Evolutionary conservation across 2,113 vertebrate species (phyloP).

Genomic region (Holacanthus passer): DNA sequence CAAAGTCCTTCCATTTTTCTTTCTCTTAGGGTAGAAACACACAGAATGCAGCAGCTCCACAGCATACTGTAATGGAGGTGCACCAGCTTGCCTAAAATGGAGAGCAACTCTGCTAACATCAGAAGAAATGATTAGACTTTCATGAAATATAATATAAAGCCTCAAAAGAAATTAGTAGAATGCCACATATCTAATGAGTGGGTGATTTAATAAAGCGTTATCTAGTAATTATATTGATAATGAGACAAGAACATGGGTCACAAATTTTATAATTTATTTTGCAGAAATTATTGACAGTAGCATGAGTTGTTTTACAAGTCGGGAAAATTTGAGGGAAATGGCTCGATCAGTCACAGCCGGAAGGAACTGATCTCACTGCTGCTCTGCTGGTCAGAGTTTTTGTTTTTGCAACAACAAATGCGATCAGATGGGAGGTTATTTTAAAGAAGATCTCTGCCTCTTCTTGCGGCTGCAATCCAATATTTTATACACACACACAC

Average conservation of each 20-base stretch:
- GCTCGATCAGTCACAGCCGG: no score
- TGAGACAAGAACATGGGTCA: background rate
- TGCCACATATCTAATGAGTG: background rate
- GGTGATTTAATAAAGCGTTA: background rate
- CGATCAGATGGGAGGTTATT: background rate
- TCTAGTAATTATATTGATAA: background rate
- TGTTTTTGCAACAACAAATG: background rate
- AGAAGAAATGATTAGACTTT: background rate
- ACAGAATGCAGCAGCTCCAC: background rate
- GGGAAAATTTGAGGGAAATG: no score
- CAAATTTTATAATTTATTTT: background rate
- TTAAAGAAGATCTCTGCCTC: background rate
- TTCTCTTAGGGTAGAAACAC: background rate
- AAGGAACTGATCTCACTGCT: background rate
- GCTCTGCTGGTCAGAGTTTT: no score
- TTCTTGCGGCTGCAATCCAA: background rate
- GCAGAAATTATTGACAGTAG: background rate
- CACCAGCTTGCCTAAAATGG: background rate
- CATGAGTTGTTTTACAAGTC: no score
- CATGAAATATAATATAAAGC: background rate
- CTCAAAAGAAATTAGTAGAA: background rate
- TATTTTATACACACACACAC: background rate
- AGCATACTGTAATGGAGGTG: background rate
- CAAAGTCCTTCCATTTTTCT: background rate
- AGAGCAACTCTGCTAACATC: background rate